A percentile compares a stretch with the other conserved stretches of the same genome.
These are phyloP conservation scores for Melanaphis sacchari DNA, from an alignment of 1,140 invertebrate species.

Conservation along the genomic window DNA sequence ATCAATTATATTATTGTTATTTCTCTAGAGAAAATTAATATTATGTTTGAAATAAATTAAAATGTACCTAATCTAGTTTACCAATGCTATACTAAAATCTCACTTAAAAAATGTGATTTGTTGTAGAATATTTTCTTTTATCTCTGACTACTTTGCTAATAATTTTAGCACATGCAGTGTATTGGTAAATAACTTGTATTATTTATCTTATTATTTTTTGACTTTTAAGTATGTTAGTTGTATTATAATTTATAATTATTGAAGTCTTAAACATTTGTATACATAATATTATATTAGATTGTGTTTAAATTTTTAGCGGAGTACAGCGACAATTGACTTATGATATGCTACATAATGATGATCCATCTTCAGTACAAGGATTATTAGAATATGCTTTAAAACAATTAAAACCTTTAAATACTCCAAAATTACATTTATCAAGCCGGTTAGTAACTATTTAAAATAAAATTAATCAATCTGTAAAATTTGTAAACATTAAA, in stretches of 20 bases:
- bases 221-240: background rate
- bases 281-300: background rate
- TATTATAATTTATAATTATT: background rate
- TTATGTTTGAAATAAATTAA: no score
- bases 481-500: background rate
- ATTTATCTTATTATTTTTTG: background rate
- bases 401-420: slow-evolving; percentile 56
- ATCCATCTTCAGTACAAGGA: slow-evolving; percentile 59
- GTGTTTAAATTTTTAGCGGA: slow-evolving; percentile 47
- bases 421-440: slow-evolving; percentile 47
- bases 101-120: background rate
- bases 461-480: background rate
- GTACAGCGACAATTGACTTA: slow-evolving; percentile 59
- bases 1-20: no score
- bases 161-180: background rate
- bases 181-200: background rate
- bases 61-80: no score
- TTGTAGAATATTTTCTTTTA: background rate
- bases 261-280: background rate
- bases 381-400: slow-evolving; percentile 58
- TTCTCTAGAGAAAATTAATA: no score
- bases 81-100: no score
- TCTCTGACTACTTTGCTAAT: background rate
- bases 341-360: slow-evolving; percentile 43
- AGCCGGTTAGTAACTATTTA: slow-evolving; percentile 55